Conservation (phyloP, 2,888 invertebrate species). For the Amiota minor region DNA sequence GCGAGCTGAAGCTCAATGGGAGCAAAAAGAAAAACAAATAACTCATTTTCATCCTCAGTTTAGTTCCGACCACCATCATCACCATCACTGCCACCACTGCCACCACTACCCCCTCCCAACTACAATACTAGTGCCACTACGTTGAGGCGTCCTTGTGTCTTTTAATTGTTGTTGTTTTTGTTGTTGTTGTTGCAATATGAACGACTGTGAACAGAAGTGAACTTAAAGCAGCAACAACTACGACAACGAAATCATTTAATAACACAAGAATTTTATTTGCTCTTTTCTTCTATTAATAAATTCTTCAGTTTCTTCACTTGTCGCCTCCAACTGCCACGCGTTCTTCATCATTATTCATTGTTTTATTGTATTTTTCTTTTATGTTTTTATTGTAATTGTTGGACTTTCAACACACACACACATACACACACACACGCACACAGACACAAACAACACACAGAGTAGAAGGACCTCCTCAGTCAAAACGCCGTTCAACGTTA, state of each 20-base stretch:
- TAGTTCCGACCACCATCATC: too few species aligned
- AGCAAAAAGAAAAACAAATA: too few species aligned
- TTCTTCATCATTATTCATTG: not conserved
- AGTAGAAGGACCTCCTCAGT: not conserved
- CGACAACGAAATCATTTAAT: not conserved
- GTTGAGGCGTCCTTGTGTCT: too few species aligned
- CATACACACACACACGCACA: constrained; percentile 11
- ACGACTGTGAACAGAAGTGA: too few species aligned
- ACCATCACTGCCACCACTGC: too few species aligned
- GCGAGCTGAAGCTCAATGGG: too few species aligned
- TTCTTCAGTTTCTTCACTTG: not conserved
- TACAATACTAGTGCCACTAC: too few species aligned
- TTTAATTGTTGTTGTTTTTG: too few species aligned
- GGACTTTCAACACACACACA: constrained; percentile 10
- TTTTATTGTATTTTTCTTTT: constrained; percentile 4
- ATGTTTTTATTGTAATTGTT: not conserved
- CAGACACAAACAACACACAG: constrained; percentile 11
- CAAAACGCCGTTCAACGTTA: not conserved
- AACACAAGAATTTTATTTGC: not conserved
- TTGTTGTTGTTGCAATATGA: too few species aligned
- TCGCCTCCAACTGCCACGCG: not conserved
- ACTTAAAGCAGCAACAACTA: too few species aligned
- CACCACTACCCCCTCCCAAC: too few species aligned
- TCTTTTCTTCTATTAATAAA: not conserved
- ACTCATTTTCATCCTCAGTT: too few species aligned